Conservation (phyloP, 2,113 vertebrate genomes). For the Channa maculata region DNA sequence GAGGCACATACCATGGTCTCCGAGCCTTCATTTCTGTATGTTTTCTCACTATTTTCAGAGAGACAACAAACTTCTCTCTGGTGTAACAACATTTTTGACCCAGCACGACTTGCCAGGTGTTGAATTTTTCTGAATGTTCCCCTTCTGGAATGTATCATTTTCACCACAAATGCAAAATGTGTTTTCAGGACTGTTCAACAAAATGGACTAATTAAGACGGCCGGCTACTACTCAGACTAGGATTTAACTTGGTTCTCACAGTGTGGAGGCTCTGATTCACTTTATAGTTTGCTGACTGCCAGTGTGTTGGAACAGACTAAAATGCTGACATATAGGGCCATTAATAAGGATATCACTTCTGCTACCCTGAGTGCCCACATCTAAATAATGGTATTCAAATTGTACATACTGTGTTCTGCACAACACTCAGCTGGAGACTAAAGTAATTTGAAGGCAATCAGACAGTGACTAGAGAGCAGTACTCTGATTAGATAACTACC, state of each 20-base stretch:
- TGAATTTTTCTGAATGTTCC: conserved; percentile 34
- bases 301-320: conserved; percentile 45
- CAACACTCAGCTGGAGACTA: conserved; percentile 45
- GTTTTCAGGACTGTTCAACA: conserved; percentile 38
- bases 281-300: conserved; percentile 55
- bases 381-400: conserved; percentile 62
- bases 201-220: conserved; percentile 60
- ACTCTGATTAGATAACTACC: conserved; percentile 45
- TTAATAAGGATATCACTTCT: conserved; percentile 61
- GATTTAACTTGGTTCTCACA: conserved; percentile 64
- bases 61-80: conserved; percentile 45
- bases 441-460: conserved; percentile 53
- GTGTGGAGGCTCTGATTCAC: conserved; percentile 42
- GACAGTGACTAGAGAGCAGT: conserved; percentile 46
- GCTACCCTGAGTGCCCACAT: conserved; percentile 32
- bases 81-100: conserved; percentile 54
- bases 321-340: conserved; percentile 53
- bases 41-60: conserved; percentile 37
- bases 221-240: conserved; percentile 39
- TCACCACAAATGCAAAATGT: conserved; percentile 32
- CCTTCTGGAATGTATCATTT: conserved; percentile 49
- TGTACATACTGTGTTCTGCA: conserved; percentile 54
- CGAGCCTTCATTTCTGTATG: conserved; percentile 23
- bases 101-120: conserved; percentile 45
- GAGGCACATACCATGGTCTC: conserved; percentile 33